Base-by-base conservation (phyloP, 2,888 invertebrate genomes). In the Tiliacea citrago region DNA sequence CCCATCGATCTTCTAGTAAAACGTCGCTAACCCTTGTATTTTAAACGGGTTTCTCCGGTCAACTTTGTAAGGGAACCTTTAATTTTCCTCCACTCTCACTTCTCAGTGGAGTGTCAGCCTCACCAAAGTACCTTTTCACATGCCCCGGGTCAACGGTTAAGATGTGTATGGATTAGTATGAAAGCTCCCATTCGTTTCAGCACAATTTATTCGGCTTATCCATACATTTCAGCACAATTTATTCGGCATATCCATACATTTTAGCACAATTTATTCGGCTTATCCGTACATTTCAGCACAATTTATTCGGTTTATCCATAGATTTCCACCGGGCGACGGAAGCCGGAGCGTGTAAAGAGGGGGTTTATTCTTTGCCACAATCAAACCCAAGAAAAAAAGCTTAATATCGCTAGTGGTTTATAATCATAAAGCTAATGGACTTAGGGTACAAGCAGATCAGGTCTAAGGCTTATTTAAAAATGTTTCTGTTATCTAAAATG, bases 391-490 rank as follows among this genome's bases (percentile, higher is more conserved):
- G 51, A 55, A 80, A 29, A 45, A 16, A 67, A 79, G 61, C 53
- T 57, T 35, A 67, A 1, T 21, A 55, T 18, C 55, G n/a, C 13
- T n/a, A 49, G 21, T 57, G 18, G 0, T 12, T 1, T 53, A 73
- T 13, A 53, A 62, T 29, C 2, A 61, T 21, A 39, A 78, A 77
- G 53, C 62, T 76, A 67, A 81, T 66, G 82, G 29, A 66, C n/a
- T 51, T 24, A 35, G 42, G 58, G 53, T 62, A 10, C 24, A 76
- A 79, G 79, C 79, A 68, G 49, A 10, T 18, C 29, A 16, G 18
- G 3, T 16, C 24, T 42, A 53, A 58, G 18, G 13, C 57, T 24
- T 55, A 21, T 0, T 69, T 57, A 49, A 49, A 49, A 8, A 18
- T 49, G 6, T 16, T 49, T 18, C 18, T 18, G 49, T 21, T 18